Evolutionary conservation across 92 coral and sea anemone genomes (phyloP).

Genomic region (Diadumene lineata): DNA sequence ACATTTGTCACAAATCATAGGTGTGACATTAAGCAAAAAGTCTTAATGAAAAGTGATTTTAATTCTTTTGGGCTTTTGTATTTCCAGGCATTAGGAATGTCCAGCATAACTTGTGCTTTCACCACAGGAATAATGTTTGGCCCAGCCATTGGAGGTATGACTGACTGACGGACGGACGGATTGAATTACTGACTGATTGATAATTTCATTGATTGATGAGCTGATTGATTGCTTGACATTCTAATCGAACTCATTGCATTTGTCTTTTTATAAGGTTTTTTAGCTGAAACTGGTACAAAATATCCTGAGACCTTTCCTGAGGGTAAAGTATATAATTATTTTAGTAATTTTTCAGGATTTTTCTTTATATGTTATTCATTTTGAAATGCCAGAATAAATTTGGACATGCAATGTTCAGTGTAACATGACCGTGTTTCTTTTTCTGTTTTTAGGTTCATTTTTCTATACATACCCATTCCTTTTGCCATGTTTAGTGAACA

Average conservation of each 20-base stretch:
- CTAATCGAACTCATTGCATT: too few relatives aligned
- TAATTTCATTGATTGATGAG: too few relatives aligned
- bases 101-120: constrained; percentile 66
- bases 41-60: too few relatives aligned
- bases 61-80: background rate
- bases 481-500: constrained; percentile 74
- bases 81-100: constrained; percentile 71
- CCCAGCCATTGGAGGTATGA: constrained; percentile 89
- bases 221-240: too few relatives aligned
- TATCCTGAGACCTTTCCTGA: constrained; percentile 52
- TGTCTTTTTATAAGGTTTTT: constrained; percentile 48
- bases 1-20: too few relatives aligned
- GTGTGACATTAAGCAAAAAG: too few relatives aligned
- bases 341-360: background rate
- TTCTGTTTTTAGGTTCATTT: constrained; percentile 60
- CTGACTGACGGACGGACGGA: too few relatives aligned
- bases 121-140: constrained; percentile 75
- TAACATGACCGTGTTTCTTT: background rate
- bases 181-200: too few relatives aligned
- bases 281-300: constrained; percentile 59
- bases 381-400: too few relatives aligned
- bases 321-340: constrained; percentile 34
- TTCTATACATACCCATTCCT: constrained; percentile 71
- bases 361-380: too few relatives aligned
- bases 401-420: too few relatives aligned